Conservation (phyloP, 2,888 invertebrate genomes). For the Linyphia triangularis region DNA sequence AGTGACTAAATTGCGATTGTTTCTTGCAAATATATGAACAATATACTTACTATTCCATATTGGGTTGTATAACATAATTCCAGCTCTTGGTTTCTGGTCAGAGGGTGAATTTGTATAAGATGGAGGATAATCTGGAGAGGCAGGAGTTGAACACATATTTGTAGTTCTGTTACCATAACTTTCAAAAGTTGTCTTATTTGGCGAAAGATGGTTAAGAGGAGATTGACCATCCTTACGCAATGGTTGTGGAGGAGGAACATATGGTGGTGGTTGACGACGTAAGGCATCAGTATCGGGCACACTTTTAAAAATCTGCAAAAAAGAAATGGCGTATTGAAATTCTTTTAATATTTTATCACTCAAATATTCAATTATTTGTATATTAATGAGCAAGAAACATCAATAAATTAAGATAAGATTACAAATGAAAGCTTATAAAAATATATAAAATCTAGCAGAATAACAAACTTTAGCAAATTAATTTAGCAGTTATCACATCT, state of each 20-base stretch:
- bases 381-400: no score
- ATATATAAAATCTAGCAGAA: no score
- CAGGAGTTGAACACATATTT: constrained; percentile 5
- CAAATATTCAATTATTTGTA: no score
- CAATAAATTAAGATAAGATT: no score
- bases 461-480: no score
- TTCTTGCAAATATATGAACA: background rate
- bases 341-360: no score
- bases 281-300: constrained; percentile 48
- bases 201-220: constrained; percentile 35
- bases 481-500: no score
- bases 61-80: constrained; percentile 67
- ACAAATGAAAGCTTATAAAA: no score
- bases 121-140: constrained; percentile 13
- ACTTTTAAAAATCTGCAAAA: constrained; percentile 47
- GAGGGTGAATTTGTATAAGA: constrained; percentile 12
- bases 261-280: constrained; percentile 67
- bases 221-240: constrained; percentile 46
- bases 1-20: no score
- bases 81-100: constrained; percentile 57
- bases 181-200: constrained; percentile 48
- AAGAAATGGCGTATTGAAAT: no score
- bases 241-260: constrained; percentile 70
- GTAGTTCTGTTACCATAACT: constrained; percentile 14
- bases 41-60: constrained; percentile 71